phyloP scores from a whole-genome alignment of 2,888 invertebrate species.

The Ptilodon capucinus region DNA sequence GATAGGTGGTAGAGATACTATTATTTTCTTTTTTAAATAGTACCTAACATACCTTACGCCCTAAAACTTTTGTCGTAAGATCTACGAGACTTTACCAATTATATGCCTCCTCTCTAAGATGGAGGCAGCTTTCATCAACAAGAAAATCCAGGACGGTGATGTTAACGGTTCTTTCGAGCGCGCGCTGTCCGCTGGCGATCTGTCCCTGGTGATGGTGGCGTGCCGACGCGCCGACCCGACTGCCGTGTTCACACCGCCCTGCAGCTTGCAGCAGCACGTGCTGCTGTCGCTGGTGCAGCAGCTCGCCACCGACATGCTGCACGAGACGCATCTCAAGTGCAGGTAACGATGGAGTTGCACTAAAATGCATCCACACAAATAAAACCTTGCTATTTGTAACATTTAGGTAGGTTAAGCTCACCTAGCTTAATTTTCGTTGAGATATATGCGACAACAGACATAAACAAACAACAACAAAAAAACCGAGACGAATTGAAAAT shows the following conservation, averaged over 20 bases:
- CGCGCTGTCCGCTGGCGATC: conserved; percentile 92
- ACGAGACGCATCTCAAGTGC: conserved; percentile 85
- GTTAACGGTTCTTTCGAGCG: conserved; percentile 92
- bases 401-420: no score
- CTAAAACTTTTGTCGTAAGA: no score
- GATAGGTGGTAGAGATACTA: background rate
- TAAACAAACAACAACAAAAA: no score
- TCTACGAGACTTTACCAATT: no score
- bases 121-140: conserved; percentile 55
- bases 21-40: no score
- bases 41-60: no score
- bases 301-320: conserved; percentile 93
- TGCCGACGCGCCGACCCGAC: conserved; percentile 92
- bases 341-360: no score
- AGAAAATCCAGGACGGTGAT: conserved; percentile 80
- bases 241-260: conserved; percentile 85
- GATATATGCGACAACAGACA: no score
- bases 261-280: conserved; percentile 91
- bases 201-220: conserved; percentile 91
- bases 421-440: no score
- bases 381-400: no score
- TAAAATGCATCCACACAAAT: no score
- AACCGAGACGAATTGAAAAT: no score
- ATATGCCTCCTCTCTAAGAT: conserved; percentile 54
- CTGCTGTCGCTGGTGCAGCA: conserved; percentile 96